Evolutionary conservation across 2,888 invertebrate genomes (phyloP).

Genomic region (Stenolophus ochropezus): DNA sequence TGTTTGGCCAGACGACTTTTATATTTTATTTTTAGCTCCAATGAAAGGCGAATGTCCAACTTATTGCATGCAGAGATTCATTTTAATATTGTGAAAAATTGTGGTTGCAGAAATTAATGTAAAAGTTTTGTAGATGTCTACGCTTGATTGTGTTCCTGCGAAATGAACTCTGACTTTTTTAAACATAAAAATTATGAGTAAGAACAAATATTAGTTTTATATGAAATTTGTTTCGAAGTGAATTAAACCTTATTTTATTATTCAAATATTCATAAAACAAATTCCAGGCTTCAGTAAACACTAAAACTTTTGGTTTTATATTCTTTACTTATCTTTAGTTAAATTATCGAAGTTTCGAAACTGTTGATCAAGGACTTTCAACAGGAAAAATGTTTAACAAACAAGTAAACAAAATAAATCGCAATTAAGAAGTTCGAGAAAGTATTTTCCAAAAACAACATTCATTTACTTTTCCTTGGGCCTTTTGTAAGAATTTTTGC

Average conservation of each 20-base stretch:
- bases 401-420: background rate
- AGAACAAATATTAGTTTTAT: background rate
- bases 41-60: background rate
- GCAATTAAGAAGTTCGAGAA: background rate
- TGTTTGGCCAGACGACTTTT: conserved; percentile 15
- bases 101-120: background rate
- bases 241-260: background rate
- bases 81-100: background rate
- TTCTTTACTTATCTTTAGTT: background rate
- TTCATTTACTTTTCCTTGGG: background rate
- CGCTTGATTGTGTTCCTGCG: background rate
- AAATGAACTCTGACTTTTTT: background rate
- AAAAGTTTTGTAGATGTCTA: background rate
- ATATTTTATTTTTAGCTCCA: conserved; percentile 9
- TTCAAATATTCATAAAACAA: background rate
- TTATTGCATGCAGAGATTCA: background rate
- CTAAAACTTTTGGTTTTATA: background rate
- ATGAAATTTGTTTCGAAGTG: background rate
- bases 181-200: background rate
- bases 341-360: background rate
- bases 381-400: background rate
- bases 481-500: too few species aligned
- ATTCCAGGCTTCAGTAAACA: background rate
- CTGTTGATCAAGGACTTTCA: background rate
- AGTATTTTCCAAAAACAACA: background rate